phyloP scores from a whole-genome alignment of 2,888 invertebrate species.

The Taenaris catops region DNA sequence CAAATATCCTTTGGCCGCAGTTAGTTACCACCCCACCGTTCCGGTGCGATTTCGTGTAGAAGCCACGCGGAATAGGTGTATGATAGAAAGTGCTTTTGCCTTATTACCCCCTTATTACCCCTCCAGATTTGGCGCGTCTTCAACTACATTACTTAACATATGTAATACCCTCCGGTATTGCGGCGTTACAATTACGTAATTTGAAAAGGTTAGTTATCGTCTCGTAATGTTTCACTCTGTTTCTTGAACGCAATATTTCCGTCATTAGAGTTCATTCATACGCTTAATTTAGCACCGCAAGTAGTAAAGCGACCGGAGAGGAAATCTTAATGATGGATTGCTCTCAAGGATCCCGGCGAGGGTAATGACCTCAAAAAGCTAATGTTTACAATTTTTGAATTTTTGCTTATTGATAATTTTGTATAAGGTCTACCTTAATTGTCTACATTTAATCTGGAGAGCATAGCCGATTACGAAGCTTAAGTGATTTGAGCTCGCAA shows the following conservation, averaged over 20 bases:
- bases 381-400: slow-evolving; percentile 22
- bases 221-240: slow-evolving; percentile 19
- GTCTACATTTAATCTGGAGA: too few relatives aligned
- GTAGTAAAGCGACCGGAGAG: slow-evolving; percentile 19
- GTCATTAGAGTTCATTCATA: slow-evolving; percentile 24
- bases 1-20: too few relatives aligned
- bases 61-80: too few relatives aligned
- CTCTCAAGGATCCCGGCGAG: slow-evolving; percentile 27
- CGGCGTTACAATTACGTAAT: slow-evolving; percentile 13
- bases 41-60: too few relatives aligned
- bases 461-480: too few relatives aligned
- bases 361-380: slow-evolving; percentile 29
- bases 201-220: slow-evolving; percentile 17
- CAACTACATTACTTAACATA: too few relatives aligned
- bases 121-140: too few relatives aligned
- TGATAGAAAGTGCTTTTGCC: too few relatives aligned
- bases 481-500: too few relatives aligned
- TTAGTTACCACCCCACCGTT: too few relatives aligned
- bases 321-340: slow-evolving; percentile 32
- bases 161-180: not conserved
- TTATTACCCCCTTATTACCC: too few relatives aligned
- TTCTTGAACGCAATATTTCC: slow-evolving; percentile 16
- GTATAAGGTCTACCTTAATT: too few relatives aligned
- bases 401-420: slow-evolving; percentile 9
- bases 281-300: slow-evolving; percentile 26